These are phyloP conservation scores for Chionis minor DNA, from an alignment of 2,113 vertebrate species.

Conservation along the genomic window DNA sequence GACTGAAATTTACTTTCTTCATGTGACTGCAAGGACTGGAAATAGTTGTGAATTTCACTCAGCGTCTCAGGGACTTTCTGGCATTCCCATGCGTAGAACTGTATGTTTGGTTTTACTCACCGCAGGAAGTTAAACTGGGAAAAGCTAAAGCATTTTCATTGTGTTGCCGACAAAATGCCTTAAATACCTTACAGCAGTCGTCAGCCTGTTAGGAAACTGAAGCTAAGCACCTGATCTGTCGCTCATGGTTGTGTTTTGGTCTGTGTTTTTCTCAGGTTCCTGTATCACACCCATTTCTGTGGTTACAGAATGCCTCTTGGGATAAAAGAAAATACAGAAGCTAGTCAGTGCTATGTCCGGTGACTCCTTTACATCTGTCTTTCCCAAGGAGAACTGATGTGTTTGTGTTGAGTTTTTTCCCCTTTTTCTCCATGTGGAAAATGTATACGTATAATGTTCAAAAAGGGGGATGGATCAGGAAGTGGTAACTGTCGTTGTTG, in stretches of 20 bases:
- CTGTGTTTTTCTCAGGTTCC: background rate
- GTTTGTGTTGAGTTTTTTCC: background rate
- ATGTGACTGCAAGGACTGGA: background rate
- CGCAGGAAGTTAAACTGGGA: background rate
- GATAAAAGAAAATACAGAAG: background rate
- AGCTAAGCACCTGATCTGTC: background rate
- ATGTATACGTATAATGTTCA: background rate
- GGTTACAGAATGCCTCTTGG: background rate
- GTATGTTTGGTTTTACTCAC: background rate
- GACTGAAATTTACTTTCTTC: background rate
- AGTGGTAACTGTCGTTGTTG: background rate
- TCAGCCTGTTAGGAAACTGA: background rate
- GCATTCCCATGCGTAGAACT: background rate
- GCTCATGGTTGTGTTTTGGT: background rate
- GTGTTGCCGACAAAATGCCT: background rate
- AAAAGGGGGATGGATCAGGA: background rate
- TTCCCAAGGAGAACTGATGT: background rate
- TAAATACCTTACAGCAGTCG: background rate
- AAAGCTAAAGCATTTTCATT: background rate
- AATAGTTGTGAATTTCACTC: background rate
- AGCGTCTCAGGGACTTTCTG: background rate
- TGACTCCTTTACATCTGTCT: background rate
- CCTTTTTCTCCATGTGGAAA: background rate
- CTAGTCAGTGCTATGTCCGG: accelerated
- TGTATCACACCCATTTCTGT: background rate